Evolutionary conservation across 2,888 invertebrate genomes (phyloP), one percentile per base, ranked within the genome.

Genomic region (Lochmaea capreae): DNA sequence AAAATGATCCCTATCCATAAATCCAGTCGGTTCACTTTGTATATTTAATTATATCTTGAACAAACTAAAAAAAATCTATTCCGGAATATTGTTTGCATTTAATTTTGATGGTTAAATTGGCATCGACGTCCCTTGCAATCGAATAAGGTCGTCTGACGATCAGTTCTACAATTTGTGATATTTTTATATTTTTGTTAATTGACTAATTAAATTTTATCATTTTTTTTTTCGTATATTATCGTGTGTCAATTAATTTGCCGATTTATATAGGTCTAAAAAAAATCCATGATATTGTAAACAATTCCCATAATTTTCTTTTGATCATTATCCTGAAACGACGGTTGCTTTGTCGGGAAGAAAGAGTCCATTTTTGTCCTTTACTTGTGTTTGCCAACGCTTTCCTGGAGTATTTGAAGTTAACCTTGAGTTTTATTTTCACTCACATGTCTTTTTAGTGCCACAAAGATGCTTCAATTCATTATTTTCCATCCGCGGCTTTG

Each of bases 101-200:
- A 14, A 43, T 62, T 59, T 26, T 59, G 65, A 67, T 58, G 33
- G 54, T 67, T 61, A 46, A 72, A 62, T 61, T 65, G 72, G 42
- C 68, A 39, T 63, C 3, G 16, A 39, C 42, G 43, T 49, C 63
- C 67, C 67, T 67, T 58, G 67, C 63, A 61, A 62, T 65, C 22
- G 6, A 67, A 61, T 42, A 49, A 26, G 70, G 11, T 71, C 46
- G 57, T n/a, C 22, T 18, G 26, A 61, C 49, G 68, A 67, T 67
- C 67, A 57, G 11, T 54, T 62, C 61, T 16, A 22, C 39, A 62
- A 22, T 63, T 71, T 65, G 65, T 71, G 70, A 71, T 65, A 65
- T 65, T 70, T 70, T 70, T 70, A 70, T 63, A 69, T 63, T 70
- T 70, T 70, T 70, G 70, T 70, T 70, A 70, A 54, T 70, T 70